Percentiles rank a stretch among this genome's conserved stretches.
Conservation (phyloP, 2,113 vertebrate species). For the Zosterops hypoxanthus region DNA sequence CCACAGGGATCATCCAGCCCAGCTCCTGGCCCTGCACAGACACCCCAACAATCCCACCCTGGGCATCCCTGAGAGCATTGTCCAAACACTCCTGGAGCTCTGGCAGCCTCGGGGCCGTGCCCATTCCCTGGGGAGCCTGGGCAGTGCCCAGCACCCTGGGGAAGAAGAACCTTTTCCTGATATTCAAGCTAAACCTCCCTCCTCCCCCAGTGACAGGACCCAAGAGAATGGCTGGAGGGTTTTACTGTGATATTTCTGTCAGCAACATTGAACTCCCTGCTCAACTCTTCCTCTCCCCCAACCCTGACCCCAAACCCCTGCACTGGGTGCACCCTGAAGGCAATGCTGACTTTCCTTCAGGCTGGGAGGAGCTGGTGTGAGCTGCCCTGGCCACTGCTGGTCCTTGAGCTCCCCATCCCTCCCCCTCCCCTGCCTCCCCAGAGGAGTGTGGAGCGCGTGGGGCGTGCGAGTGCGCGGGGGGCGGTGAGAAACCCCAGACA, state of each 20-base stretch:
- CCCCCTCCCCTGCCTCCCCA: not conserved
- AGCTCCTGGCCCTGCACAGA: rapidly evolving
- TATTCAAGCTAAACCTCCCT: not conserved
- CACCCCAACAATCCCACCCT: not conserved
- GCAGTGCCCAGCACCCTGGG: not conserved
- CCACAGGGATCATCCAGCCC: not conserved
- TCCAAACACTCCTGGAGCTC: not conserved
- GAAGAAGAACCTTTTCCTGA: not conserved
- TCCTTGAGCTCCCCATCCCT: not conserved
- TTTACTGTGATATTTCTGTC: not conserved
- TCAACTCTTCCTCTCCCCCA: not conserved
- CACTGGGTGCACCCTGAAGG: not conserved
- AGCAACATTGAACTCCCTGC: not conserved
- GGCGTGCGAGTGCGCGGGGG: not conserved
- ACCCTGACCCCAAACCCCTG: not conserved
- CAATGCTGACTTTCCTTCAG: not conserved
- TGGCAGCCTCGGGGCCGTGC: not conserved
- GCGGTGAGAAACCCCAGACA: slow-evolving; percentile 57
- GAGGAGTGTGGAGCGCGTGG: not conserved
- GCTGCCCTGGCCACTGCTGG: not conserved
- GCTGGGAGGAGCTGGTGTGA: not conserved
- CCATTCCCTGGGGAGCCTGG: not conserved
- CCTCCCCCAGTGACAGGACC: not conserved
- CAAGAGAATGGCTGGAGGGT: not conserved
- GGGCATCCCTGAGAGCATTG: rapidly evolving